Percentiles rank a stretch among this genome's conserved stretches.
Evolutionary conservation across 2,113 vertebrate genomes (phyloP).

Genomic region (Petromus typicus): DNA sequence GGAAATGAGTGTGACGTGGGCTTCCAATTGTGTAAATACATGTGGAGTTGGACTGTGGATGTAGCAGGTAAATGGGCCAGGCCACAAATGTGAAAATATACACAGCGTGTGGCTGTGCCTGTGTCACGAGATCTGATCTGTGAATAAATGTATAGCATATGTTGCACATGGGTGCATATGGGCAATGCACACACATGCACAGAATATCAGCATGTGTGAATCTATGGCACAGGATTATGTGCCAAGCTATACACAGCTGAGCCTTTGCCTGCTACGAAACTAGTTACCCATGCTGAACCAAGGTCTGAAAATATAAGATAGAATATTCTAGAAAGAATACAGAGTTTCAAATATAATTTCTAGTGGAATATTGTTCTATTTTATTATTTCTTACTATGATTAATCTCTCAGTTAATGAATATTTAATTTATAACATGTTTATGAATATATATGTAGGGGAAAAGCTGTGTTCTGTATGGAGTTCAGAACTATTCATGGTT

Average conservation of each 20-base stretch:
- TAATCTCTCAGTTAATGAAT: background rate
- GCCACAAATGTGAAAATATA: rapidly evolving
- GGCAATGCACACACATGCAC: rapidly evolving
- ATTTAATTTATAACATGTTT: background rate
- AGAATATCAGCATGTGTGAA: background rate
- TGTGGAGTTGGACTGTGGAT: rapidly evolving
- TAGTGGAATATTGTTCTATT: background rate
- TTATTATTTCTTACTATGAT: background rate
- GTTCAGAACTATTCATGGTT: background rate
- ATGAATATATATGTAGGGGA: background rate
- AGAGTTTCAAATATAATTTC: background rate
- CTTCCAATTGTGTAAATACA: rapidly evolving
- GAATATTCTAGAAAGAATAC: background rate
- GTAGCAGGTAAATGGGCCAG: rapidly evolving
- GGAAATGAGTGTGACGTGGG: rapidly evolving
- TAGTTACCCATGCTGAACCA: background rate
- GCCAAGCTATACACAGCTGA: background rate
- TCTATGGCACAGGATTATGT: rapidly evolving
- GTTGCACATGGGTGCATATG: too few species aligned
- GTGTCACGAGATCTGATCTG: background rate
- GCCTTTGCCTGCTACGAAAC: background rate
- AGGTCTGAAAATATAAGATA: background rate
- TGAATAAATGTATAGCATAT: rapidly evolving
- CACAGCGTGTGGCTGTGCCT: background rate
- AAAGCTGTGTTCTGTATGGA: background rate